Evolutionary conservation across 2,113 vertebrate species (phyloP), one percentile per base, ranked within the genome.

Genomic region (Oriolus oriolus): DNA sequence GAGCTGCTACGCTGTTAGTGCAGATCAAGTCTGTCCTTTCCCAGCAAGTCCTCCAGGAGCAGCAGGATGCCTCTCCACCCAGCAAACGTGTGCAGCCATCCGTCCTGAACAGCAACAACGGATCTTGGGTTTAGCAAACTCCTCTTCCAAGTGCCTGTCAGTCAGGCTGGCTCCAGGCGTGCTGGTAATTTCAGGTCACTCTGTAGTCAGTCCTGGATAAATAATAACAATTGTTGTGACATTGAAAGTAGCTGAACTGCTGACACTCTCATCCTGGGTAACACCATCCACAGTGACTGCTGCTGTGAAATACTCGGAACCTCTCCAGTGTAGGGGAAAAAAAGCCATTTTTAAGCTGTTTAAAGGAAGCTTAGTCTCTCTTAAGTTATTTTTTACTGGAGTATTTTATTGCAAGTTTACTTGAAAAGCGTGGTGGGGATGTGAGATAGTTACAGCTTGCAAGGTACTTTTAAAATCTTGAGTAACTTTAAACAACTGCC

Each of bases 91-190:
- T 53, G 77, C 52, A 71, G 54, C 13, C 30, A 15, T 47, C 68
- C 1, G 0, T 30, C 82, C 54, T 49, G 49, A 73, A 1, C 27
- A 31, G 28, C 59, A 73, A 3, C 39, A 6, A 1, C 10, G 31
- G 7, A 4, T 35, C 61, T 35, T 82, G 56, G 42, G 21, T 5
- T 80, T 23, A 24, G 45, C 19, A 63, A 57, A n/a, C 63, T 41
- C 21, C 20, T 69, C 71, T 84, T 59, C 76, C 74, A 63, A 31
- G 27, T 35, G 23, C 21, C 54, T 23, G 10, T 66, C 68, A 73
- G 10, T 59, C 35, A 33, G 50, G 50, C 26, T 49, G 22, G 22
- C 75, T 41, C 37, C 3, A 4, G 3, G 20, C 61, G 28, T 22
- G 54, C 57, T 73, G 59, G 37, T 39, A 27, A 45, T 35, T 60